These are phyloP conservation scores for Dendrocincla tyrannina DNA, from an alignment of 2,797 vertebrate species.

Conservation along the genomic window DNA sequence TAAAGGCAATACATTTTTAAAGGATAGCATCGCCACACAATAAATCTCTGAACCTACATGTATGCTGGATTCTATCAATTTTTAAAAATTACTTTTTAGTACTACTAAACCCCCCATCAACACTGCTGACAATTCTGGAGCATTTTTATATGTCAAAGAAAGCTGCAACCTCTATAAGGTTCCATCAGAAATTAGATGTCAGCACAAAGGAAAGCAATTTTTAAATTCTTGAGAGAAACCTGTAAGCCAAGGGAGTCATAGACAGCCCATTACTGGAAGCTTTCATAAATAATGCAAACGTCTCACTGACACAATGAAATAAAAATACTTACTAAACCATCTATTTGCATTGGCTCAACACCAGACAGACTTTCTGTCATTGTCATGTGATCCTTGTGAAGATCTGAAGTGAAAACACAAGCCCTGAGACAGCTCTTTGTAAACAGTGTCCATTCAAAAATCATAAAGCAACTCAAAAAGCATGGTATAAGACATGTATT, in stretches of 20 bases:
- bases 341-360: slow-evolving; percentile 89
- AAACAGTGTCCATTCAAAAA: background rate
- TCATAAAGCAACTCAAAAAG: background rate
- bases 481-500: background rate
- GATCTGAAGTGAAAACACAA: background rate
- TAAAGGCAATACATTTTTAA: background rate
- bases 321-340: slow-evolving; percentile 80
- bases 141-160: background rate
- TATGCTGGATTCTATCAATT: background rate
- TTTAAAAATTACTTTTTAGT: background rate
- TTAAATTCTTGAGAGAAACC: background rate
- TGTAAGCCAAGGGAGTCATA: background rate
- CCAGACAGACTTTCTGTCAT: slow-evolving; percentile 89
- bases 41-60: background rate
- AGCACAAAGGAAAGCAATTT: background rate
- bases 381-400: slow-evolving; percentile 87
- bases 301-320: background rate
- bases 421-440: background rate
- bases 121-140: background rate
- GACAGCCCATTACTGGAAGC: background rate
- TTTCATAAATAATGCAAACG: background rate
- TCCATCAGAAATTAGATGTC: background rate
- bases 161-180: background rate
- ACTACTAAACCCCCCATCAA: background rate
- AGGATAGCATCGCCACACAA: accelerated